Evolutionary conservation across 1,140 invertebrate species (phyloP), one percentile per base, ranked within the genome.

Genomic region (Leptoteleia sp.): DNA sequence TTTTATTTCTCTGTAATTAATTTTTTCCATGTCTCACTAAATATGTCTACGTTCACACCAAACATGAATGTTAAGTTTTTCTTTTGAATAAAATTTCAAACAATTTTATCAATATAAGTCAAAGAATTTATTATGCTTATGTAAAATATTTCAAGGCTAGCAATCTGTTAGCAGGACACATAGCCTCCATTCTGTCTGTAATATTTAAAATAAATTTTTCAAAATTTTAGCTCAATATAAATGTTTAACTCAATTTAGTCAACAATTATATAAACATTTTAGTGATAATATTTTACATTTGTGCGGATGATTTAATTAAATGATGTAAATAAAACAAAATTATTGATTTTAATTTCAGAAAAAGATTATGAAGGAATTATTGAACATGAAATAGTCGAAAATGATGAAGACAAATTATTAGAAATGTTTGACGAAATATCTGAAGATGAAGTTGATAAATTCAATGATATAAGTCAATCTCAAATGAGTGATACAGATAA

Each of bases 361-460:
- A 29, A 45, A 45, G 40, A 22, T 1, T 9, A 57, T 3, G 13
- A 52, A 25, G 59, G 71, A 6, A 22, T 19, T n/a, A 22, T 38
- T 3, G 37, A 27, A 3, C 8, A 33, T 29, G 12, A 59, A 12
- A 13, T 35, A 9, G 16, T 42, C 27, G 45, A 47, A 12, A 29
- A 38, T 3, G 52, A 75, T 4, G 55, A 75, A 6, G 48, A 75
- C 12, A 1, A 17, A 0, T 15, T 59, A 15, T 57, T 27, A 8
- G 75, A 77, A 8, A 52, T 59, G 38, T 65, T 71, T 42, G 67
- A 77, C 38, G 67, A 77, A 67, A 54, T 77, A 12, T 50, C 17
- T 3, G 72, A 68, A 8, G 29, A 6, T 27, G 42, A 3, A 27
- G 3, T 25, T 25, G 22, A 6, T 25, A 25, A 3, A 6, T 45